Conservation (phyloP, 2,888 invertebrate species). For the Meandrusa payeni region DNA sequence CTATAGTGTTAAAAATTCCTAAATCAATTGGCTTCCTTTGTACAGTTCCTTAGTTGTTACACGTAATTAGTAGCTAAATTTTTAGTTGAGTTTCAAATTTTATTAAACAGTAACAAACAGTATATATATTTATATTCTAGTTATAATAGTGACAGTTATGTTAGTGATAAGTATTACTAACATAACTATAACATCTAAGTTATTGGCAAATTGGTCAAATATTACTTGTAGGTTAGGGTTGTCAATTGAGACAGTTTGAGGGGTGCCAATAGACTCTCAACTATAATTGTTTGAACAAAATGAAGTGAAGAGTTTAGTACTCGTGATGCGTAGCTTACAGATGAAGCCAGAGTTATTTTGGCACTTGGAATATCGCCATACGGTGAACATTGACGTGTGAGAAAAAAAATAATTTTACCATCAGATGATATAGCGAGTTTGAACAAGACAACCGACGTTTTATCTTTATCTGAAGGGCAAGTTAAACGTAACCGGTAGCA, state of each 20-base stretch:
- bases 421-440: conserved; percentile 6
- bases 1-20: too few relatives aligned
- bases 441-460: conserved; percentile 11
- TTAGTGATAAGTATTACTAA: too few relatives aligned
- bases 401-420: conserved; percentile 22
- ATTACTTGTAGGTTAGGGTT: too few relatives aligned
- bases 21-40: too few relatives aligned
- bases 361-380: conserved; percentile 17
- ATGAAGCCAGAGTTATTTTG: conserved; percentile 8
- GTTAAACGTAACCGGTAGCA: neutral
- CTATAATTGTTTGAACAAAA: neutral
- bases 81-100: too few relatives aligned
- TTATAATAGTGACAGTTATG: too few relatives aligned
- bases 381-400: conserved; percentile 11
- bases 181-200: too few relatives aligned
- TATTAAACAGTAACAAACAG: too few relatives aligned
- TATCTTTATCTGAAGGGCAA: conserved; percentile 15
- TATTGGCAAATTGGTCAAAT: too few relatives aligned
- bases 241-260: neutral
- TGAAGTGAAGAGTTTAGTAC: conserved; percentile 1
- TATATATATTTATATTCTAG: too few relatives aligned
- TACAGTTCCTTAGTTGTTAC: too few relatives aligned
- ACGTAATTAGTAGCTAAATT: too few relatives aligned
- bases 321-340: conserved; percentile 2
- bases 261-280: neutral